Percentiles rank a stretch among this genome's conserved stretches.
Evolutionary conservation across 2,888 invertebrate species (phyloP).

Genomic region (Brachypalpus laphriformis): DNA sequence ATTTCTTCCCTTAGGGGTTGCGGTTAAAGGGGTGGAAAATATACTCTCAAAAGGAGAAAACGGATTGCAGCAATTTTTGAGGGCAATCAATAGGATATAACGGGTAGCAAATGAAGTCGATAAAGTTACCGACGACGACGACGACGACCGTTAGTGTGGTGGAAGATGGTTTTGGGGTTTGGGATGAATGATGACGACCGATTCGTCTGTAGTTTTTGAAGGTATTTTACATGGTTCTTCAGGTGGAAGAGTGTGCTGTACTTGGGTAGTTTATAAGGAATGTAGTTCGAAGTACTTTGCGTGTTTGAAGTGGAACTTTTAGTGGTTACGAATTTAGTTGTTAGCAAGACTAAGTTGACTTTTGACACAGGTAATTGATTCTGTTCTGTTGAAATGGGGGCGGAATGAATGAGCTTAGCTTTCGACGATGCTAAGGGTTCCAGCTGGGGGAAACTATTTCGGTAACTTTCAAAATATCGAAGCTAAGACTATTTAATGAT

Average conservation of each 20-base stretch:
- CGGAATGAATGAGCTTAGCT: too few species aligned
- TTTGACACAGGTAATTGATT: constrained; percentile 1
- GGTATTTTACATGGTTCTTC: constrained; percentile 38
- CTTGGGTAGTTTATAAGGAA: neutral
- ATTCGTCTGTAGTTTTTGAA: constrained; percentile 43
- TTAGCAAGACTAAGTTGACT: neutral
- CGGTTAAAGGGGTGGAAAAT: constrained; percentile 55
- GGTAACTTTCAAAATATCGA: too few species aligned
- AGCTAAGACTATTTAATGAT: too few species aligned
- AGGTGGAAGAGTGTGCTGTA: constrained; percentile 23
- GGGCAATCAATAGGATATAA: constrained; percentile 71
- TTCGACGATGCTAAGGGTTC: too few species aligned
- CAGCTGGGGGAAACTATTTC: too few species aligned
- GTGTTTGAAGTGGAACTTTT: neutral
- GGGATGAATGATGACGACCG: constrained; percentile 44
- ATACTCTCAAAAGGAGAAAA: constrained; percentile 19
- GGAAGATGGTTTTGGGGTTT: constrained; percentile 8
- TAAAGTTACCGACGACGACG: constrained; percentile 41
- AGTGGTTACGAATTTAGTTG: neutral
- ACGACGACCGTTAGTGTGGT: constrained; percentile 14
- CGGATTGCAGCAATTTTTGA: constrained; percentile 69
- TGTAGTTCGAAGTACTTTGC: neutral
- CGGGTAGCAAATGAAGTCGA: constrained; percentile 72
- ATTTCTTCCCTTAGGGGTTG: constrained; percentile 54
- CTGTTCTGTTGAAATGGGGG: too few species aligned